Percentiles rank a stretch among this genome's conserved stretches.
phyloP scores from a whole-genome alignment of 2,113 vertebrate genomes.

The Solea solea region DNA sequence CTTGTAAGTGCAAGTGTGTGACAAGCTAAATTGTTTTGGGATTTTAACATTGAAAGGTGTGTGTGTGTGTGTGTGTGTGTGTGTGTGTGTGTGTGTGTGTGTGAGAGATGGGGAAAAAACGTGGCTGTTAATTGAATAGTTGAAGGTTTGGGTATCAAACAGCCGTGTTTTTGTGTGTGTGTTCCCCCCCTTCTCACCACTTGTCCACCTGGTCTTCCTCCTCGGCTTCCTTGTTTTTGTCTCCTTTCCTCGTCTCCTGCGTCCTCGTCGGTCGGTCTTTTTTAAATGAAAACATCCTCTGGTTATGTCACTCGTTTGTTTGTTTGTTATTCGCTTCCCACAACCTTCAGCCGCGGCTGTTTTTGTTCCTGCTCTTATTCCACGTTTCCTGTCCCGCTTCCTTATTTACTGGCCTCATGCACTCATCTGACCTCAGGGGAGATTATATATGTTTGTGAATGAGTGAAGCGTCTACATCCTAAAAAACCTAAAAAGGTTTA shows the following conservation, averaged over 20 bases:
- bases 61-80: constrained; percentile 30
- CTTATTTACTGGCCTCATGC: constrained; percentile 1
- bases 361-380: constrained; percentile 31
- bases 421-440: not conserved
- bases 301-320: constrained; percentile 26
- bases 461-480: not conserved
- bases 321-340: constrained; percentile 9
- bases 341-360: constrained; percentile 10
- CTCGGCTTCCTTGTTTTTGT: not conserved
- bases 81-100: constrained; percentile 4
- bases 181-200: not conserved
- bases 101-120: constrained; percentile 24
- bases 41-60: constrained; percentile 34
- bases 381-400: constrained; percentile 37
- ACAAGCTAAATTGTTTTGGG: constrained; percentile 58
- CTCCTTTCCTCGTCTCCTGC: not conserved
- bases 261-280: not conserved
- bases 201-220: not conserved
- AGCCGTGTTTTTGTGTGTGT: too few species aligned
- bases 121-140: constrained; percentile 42
- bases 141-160: constrained; percentile 28
- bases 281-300: constrained; percentile 27
- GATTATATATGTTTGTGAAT: not conserved
- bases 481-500: too few species aligned
- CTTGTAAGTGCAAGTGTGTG: constrained; percentile 42